These are phyloP conservation scores for Ochropacha duplaris DNA, from an alignment of 2,888 invertebrate genomes.

Conservation along the genomic window DNA sequence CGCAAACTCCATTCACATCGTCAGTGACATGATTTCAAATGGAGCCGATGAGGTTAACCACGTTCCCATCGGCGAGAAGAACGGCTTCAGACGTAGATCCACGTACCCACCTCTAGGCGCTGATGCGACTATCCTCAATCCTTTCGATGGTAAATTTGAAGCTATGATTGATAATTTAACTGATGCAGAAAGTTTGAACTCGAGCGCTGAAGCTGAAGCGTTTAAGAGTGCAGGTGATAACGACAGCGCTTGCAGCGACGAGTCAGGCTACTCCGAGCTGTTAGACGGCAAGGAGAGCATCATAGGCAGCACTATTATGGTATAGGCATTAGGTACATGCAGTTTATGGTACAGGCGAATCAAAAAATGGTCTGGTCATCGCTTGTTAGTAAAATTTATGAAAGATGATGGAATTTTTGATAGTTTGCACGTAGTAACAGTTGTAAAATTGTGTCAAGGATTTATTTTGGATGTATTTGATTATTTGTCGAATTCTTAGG, in stretches of 20 bases:
- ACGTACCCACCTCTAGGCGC: slow-evolving; percentile 72
- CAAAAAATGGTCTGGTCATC: neutral
- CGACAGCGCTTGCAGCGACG: slow-evolving; percentile 93
- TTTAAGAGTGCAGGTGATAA: slow-evolving; percentile 83
- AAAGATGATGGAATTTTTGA: neutral
- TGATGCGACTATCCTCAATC: slow-evolving; percentile 49
- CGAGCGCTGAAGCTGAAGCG: slow-evolving; percentile 74
- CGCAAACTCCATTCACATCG: slow-evolving; percentile 42
- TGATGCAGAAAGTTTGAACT: slow-evolving; percentile 66
- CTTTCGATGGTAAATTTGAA: slow-evolving; percentile 68
- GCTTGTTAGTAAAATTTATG: neutral
- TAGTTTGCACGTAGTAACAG: too few relatives aligned
- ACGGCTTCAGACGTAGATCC: slow-evolving; percentile 65
- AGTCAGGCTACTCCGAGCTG: slow-evolving; percentile 94
- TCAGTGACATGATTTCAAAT: slow-evolving; percentile 25
- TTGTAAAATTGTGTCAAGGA: too few relatives aligned
- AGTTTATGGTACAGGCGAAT: neutral
- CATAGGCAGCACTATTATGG: slow-evolving; percentile 79
- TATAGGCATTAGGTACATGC: slow-evolving; percentile 36
- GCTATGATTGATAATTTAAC: slow-evolving; percentile 70
- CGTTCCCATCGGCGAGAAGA: slow-evolving; percentile 77
- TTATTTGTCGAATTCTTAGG: too few relatives aligned
- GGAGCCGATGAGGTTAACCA: slow-evolving; percentile 67
- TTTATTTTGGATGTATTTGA: too few relatives aligned
- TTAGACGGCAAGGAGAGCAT: slow-evolving; percentile 81